A percentile compares a stretch with the other conserved stretches of the same genome.
phyloP scores from a whole-genome alignment of 2,113 vertebrate species.

The Lipotes vexillifer region DNA sequence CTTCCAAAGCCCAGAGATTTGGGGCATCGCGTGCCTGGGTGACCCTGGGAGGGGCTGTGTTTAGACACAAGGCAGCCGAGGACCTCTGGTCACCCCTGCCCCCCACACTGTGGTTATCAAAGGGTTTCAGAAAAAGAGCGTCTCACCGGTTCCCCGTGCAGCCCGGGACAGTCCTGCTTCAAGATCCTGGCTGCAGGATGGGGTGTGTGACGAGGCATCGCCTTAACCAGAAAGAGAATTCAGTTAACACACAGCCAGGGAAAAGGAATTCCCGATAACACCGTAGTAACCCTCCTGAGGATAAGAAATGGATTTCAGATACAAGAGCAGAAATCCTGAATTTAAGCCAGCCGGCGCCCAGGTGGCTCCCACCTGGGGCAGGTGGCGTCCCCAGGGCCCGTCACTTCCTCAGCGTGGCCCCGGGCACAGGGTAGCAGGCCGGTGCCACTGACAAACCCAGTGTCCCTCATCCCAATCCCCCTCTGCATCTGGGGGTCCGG shows the following conservation, averaged over 20 bases:
- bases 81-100: rapidly evolving
- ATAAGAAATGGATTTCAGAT: not conserved
- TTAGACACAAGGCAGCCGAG: not conserved
- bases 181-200: slow-evolving; percentile 50
- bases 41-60: too few species aligned
- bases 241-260: not conserved
- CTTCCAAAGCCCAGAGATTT: not conserved
- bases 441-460: not conserved
- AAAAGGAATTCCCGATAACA: not conserved
- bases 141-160: slow-evolving; percentile 67
- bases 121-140: not conserved
- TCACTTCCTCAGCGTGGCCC: not conserved
- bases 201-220: slow-evolving; percentile 53
- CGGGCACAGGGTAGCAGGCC: rapidly evolving
- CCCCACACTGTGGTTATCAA: not conserved
- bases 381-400: rapidly evolving
- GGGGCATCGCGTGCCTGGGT: not conserved
- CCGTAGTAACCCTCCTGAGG: not conserved
- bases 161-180: slow-evolving; percentile 64
- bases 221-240: slow-evolving; percentile 62
- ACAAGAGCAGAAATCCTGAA: not conserved
- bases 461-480: rapidly evolving
- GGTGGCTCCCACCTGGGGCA: not conserved
- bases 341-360: rapidly evolving
- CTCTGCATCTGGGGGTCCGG: not conserved